Base-by-base conservation (phyloP, 2,797 vertebrate species). In the Channallabes apus region DNA sequence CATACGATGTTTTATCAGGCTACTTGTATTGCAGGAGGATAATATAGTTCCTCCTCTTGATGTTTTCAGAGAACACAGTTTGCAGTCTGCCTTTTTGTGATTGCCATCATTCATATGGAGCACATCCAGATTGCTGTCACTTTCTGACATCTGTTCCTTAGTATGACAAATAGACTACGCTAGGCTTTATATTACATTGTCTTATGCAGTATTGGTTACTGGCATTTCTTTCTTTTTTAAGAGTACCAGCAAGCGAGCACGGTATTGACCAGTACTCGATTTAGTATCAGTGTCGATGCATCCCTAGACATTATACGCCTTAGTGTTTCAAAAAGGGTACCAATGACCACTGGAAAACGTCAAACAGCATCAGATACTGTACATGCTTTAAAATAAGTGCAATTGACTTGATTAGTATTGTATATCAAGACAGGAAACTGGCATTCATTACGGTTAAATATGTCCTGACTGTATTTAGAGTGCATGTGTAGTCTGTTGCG, bases 301-400 rank as follows among this genome's bases (percentile, higher is more conserved):
- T 80, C 62, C 78, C 78, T 65, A 51, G n/a, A 65, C 29, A 51
- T 90, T 92, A 90, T 90, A 90, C 86, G 90, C 91, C 91, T 91
- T 92, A 91, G 89, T 89, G 87, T 85, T 88, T 92, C 89, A 88
- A 89, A 77, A 90, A 92, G 84, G 67, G 87, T 91, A 92, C 89
- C 91, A 90, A 92, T 91, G 91, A 92, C 90, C 82, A 67, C 85
- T 35, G 11, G 85, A 71, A 86, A 83, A 18, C 51, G 58, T 72
- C 12, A 27, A 29, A 22, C 38, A 51, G 71, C 17, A 22, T 62
- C 24, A 51, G 69, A 29, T 75, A n/a, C n/a, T n/a, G n/a, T n/a
- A 76, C 29, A 29, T 77, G 75, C 61, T 80, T 88, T 88, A 20
- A 67, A 69, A 62, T 81, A 92, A 94, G 93, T 93, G 92, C 92